Evolutionary conservation across 37 sponge, comb jelly and placozoan genomes (phyloP), one percentile per base, ranked within the genome.

Genomic region (Petrosia ficiformis): DNA sequence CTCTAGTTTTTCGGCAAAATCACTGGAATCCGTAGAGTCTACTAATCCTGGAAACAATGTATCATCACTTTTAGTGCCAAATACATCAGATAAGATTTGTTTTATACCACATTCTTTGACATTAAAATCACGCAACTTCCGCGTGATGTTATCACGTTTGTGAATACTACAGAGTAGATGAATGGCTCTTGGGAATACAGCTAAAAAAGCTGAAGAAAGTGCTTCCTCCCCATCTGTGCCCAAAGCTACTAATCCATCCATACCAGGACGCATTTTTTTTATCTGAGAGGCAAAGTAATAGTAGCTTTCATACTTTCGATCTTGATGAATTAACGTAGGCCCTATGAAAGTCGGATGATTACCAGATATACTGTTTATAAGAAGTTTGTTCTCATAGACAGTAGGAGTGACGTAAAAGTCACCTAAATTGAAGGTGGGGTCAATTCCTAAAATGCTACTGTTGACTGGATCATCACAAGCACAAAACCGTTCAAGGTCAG

Each of bases 161-260:
- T 83, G 84, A 29, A 76, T 19, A 42, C 75, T 76, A 39, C 84
- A 83, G 4, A 72, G 71, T 5, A 83, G 34, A 48, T 76, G 77
- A 3, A 40, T 19, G 36, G 84, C 84, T 63, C 25, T 61, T 25
- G 84, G 84, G 42, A 83, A 83, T 29, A 43, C 76, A 54, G 60
- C 65, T 10, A 52, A 11, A 59, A n/a, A 76, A 10, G 77, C 77
- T 14, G 70, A 77, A 6, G 60, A 48, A 8, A 83, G 28, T 0
- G 77, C 64, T 68, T 68, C n/a, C 2, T 83, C 72, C 22, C 83
- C 83, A 75, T 83, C 83, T 40, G 83, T 75, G 1, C 83, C 83
- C 42, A 69, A 73, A 44, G 83, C 83, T 28, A 68, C 8, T 14
- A 70, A 5, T 26, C 59, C 28, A 4, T 42, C 24, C 19, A 80